Evolutionary conservation across 2,113 vertebrate genomes (phyloP).

Genomic region (Mellivora capensis): DNA sequence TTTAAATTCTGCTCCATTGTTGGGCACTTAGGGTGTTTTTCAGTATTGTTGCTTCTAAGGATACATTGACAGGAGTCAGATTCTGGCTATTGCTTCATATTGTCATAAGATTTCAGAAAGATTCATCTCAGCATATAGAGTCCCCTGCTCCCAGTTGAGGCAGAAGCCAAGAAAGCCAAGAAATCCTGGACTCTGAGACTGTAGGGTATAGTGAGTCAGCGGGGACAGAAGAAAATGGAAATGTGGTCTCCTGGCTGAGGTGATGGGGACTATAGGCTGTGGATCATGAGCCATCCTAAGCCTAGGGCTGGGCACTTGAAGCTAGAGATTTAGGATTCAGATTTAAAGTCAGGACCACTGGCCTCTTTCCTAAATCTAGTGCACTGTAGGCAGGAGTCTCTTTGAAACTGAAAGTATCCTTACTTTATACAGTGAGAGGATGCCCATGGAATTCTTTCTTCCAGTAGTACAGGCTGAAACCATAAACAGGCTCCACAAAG

Average conservation of each 20-base stretch:
- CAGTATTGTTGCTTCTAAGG: neutral
- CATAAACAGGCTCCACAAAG: neutral
- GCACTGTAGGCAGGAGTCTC: neutral
- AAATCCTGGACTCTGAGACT: neutral
- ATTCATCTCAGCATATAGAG: neutral
- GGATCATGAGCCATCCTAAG: neutral
- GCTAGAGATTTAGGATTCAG: neutral
- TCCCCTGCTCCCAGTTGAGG: neutral
- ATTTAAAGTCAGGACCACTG: neutral
- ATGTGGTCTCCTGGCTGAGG: neutral
- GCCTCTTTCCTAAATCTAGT: neutral
- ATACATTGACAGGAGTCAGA: neutral
- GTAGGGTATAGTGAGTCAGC: neutral
- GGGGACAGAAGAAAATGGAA: neutral
- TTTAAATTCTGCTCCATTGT: neutral
- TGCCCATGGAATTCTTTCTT: neutral
- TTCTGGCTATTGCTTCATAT: neutral
- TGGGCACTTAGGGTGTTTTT: neutral
- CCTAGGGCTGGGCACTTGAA: neutral
- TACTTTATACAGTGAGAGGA: neutral
- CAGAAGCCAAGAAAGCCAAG: neutral
- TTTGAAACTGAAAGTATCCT: slow-evolving; percentile 15
- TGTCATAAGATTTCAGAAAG: neutral
- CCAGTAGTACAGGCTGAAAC: neutral
- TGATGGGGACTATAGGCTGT: neutral